A percentile compares a stretch with the other conserved stretches of the same genome.
Evolutionary conservation across 2,888 invertebrate species (phyloP).

Genomic region (Reticulitermes lucifugus): DNA sequence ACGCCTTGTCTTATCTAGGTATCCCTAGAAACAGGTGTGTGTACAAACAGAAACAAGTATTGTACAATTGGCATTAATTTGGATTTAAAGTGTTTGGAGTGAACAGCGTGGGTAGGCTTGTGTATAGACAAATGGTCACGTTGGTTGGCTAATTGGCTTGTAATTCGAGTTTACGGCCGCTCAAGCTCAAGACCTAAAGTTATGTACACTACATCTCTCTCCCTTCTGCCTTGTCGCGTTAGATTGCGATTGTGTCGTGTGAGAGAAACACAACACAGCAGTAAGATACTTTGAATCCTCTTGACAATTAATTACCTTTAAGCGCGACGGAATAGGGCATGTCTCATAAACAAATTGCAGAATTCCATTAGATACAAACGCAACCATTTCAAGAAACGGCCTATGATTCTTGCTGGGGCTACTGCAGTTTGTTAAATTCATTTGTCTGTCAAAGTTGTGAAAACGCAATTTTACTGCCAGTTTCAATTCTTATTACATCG

Average conservation of each 20-base stretch:
- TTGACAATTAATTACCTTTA: background rate
- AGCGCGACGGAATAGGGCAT: background rate
- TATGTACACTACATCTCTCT: background rate
- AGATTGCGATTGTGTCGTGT: background rate
- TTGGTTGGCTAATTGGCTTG: slow-evolving; percentile 38
- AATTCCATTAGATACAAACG: background rate
- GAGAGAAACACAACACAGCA: background rate
- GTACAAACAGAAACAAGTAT: background rate
- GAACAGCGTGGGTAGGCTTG: background rate
- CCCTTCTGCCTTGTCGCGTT: background rate
- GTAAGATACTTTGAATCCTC: background rate
- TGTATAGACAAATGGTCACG: background rate
- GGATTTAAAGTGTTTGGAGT: background rate
- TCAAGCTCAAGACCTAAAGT: background rate
- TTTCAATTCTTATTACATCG: no score
- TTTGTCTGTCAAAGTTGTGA: no score
- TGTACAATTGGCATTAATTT: background rate
- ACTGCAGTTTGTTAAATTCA: no score
- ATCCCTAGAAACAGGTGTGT: no score
- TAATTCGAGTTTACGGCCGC: slow-evolving; percentile 30
- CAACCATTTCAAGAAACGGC: no score
- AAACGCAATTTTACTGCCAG: no score
- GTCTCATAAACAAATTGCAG: background rate
- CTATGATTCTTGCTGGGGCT: no score
- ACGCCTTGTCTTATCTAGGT: no score